phyloP scores from a whole-genome alignment of 2,888 invertebrate species.

The Linnaemya vulpina region DNA sequence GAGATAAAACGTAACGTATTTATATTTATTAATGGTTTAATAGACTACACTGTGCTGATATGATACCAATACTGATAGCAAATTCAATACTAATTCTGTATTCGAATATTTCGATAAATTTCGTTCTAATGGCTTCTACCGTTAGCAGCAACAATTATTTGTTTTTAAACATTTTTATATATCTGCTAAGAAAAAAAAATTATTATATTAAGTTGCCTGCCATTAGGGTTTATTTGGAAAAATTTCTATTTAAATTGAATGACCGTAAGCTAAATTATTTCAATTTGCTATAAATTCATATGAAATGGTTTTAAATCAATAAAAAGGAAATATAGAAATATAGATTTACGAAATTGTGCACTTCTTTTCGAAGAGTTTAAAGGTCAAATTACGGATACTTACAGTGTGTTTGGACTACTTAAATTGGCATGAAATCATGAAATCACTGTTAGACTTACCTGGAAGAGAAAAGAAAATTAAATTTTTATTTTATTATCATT shows the following conservation, averaged over 20 bases:
- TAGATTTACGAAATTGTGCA: background rate
- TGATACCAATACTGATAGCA: slow-evolving; percentile 31
- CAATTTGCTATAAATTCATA: slow-evolving; percentile 9
- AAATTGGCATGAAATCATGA: background rate
- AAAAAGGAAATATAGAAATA: background rate
- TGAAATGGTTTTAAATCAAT: background rate
- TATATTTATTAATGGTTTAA: slow-evolving; percentile 62
- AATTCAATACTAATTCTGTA: slow-evolving; percentile 27
- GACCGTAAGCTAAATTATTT: background rate
- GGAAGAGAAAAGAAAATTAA: background rate
- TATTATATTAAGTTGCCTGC: background rate
- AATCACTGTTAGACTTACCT: background rate
- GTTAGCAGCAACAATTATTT: slow-evolving; percentile 4
- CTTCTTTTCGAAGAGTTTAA: background rate
- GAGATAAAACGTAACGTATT: slow-evolving; percentile 41
- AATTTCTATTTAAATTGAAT: background rate
- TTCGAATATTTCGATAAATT: slow-evolving; percentile 41
- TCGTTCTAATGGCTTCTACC: slow-evolving; percentile 9
- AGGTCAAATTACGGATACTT: background rate
- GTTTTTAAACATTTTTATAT: too few species aligned
- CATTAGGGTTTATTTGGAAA: background rate
- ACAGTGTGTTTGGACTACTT: background rate
- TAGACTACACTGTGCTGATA: slow-evolving; percentile 24
- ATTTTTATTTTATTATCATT: too few species aligned
- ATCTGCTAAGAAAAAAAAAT: too few species aligned